Base-by-base conservation (phyloP, 2,888 invertebrate genomes). In the Auanema freiburgensis region DNA sequence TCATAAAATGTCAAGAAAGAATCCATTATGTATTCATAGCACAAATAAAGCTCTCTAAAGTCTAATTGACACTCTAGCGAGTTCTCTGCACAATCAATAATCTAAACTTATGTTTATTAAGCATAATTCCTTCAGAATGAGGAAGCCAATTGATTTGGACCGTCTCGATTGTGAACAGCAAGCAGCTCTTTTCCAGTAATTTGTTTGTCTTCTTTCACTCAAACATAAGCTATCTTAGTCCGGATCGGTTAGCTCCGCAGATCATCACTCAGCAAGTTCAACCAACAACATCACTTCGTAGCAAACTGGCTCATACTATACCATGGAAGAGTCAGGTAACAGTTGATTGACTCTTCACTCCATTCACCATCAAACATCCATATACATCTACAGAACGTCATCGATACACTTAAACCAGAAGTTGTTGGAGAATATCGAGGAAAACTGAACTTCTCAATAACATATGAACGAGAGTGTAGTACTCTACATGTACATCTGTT, bases 401-500 rank as follows among this genome's bases (percentile, higher is more conserved):
- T 80, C 63, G 78, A 80, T 61, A 74, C 76, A 18, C 65, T 80
- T 49, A 71, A 72, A 24, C 80, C 80, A 24, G 78, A 80, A 67
- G 67, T 63, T 5, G 77, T 80, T 33, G 65, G 69, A 40, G 80
- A 80, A 62, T 74, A 69, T 55, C 69, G 79, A n/a, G 80, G 80
- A 10, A 68, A 72, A n/a, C 59, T 81, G 40, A 81, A 80, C 66
- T 81, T 81, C 60, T 74, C 79, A 8, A 49, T 81, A 23, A 65
- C 69, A n/a, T 80, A 72, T 58, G 78, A 80, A 40, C 69, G 68
- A 41, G 80, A 80, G 42, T 67, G 65, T 53, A 68, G 71, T 8
- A 79, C 78, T 2, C 65, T 81, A 40, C 73, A 76, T 55, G 68
- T 81, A 6, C 65, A 76, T 63, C 60, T 81, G 8, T 54, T 81